Base-by-base conservation (phyloP, 2,113 vertebrate species). In the Burhinus oedicnemus region DNA sequence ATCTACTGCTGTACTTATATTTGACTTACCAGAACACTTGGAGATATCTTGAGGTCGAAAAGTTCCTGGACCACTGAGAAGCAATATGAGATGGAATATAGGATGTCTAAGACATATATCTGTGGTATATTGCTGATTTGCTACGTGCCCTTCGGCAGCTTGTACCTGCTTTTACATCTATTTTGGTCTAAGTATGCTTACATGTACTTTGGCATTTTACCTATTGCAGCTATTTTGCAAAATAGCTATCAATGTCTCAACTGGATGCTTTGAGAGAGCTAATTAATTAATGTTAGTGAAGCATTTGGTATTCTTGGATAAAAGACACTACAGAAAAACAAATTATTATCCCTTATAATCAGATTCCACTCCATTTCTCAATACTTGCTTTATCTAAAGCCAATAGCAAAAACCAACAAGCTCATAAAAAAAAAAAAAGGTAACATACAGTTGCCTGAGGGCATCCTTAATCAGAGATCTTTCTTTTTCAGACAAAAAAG, bases 221-320 rank as follows among this genome's bases (percentile, higher is more conserved):
- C 49, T 83, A 2, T n/a, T 68, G 66, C 61, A 79, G 38, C 38
- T 75, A 10, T 66, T 93, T 77, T 90, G 60, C 83, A 80, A 90
- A 95, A 77, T 6, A 81, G 9, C 42, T 75, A 20, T 29, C 23
- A 47, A 23, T 57, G 66, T 47, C 58, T 92, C 40, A 81, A n/a
- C 15, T 69, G 54, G 51, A 66, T 83, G 34, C 51, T 91, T 80
- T 62, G 66, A 89, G 22, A 84, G 20, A 68, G 34, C 20, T 30
- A 88, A 90, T 82, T 75, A 93, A 76, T 80, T 72, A 66, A 75
- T 18, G 22, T 42, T 89, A 83, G 54, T 23, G 51, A 92, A 90
- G 44, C 86, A 90, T 74, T 85, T 95, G 62, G 36, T 79, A 38
- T 72, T 93, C 61, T 85, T 92, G 52, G 47, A 90, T 91, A 54